phyloP scores from a whole-genome alignment of 2,113 vertebrate species.

The Lophochroa leadbeateri region DNA sequence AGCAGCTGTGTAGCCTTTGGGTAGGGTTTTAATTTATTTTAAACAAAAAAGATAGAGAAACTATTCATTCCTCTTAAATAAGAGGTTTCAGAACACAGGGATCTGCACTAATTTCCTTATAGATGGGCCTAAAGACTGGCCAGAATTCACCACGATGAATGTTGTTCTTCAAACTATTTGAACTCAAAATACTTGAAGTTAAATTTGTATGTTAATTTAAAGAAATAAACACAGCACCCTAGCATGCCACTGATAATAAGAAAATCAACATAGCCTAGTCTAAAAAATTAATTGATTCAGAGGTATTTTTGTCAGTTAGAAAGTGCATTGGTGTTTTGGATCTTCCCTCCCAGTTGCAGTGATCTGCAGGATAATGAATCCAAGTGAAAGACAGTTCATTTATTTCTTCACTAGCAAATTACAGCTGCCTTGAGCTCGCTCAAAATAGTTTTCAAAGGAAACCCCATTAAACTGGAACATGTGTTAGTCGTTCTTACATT shows the following conservation, averaged over 20 bases:
- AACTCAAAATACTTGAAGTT: background rate
- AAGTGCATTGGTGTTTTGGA: background rate
- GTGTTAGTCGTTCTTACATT: rapidly evolving
- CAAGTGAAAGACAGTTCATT: background rate
- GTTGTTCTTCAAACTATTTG: background rate
- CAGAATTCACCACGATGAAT: background rate
- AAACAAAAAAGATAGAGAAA: background rate
- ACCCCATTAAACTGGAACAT: background rate
- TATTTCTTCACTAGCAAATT: background rate
- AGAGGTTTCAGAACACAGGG: background rate
- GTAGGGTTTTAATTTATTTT: background rate
- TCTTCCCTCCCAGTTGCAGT: background rate
- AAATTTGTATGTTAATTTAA: background rate
- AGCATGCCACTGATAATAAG: background rate
- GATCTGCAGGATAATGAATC: background rate
- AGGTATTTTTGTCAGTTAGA: background rate
- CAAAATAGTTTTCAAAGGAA: background rate
- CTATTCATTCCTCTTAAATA: background rate
- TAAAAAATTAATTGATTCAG: background rate
- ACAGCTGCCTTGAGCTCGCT: background rate
- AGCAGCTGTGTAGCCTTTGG: background rate
- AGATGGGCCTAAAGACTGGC: background rate
- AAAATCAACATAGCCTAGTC: background rate
- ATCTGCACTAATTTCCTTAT: background rate
- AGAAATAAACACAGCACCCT: background rate